Evolutionary conservation across 2,888 invertebrate genomes (phyloP), one percentile per base, ranked within the genome.

Genomic region (Rhyacophila evoluta): DNA sequence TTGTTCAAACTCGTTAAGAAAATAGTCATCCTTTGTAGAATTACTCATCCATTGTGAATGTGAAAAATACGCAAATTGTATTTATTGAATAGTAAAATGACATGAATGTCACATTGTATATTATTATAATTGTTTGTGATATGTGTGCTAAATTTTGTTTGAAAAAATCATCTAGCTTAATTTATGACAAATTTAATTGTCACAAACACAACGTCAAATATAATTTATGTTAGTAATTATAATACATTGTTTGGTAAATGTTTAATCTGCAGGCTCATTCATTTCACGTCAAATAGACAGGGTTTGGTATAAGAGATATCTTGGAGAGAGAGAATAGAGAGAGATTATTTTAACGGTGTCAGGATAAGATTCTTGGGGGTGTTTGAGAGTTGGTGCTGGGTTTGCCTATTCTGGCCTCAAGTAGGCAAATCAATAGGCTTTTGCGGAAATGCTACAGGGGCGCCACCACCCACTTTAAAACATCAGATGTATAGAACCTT

Each of bases 401-500:
- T 55, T 55, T 55, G 55, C 19, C 55, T 55, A 55, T 55, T 55
- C 55, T 55, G 55, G 15, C 25, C 25, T 55, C 55, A 55, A 55
- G 55, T 55, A 55, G 55, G 55, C 55, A 55, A 55, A 55, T 55
- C 55, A 55, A 55, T 55, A 55, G 55, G 55, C 55, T 55, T 55
- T 55, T 55, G 55, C 55, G 55, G 55, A 55, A 55, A 55, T 55
- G 19, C 55, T 55, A 55, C 55, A 55, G 55, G 55, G 25, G 55
- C 55, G 55, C 55, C 55, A 25, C 55, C 55, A 25, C 55, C 25
- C 25, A 4, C 55, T 19, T 25, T 55, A 19, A 19, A 55, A 55
- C 25, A 55, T 55, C 55, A 55, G 55, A 25, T 10, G 55, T 19
- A 19, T 19, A 19, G 10, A 55, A 55, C 55, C 55, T 55, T 55